These are phyloP conservation scores for Isurus oxyrinchus DNA, from an alignment of 2,113 vertebrate species.

Conservation along the genomic window DNA sequence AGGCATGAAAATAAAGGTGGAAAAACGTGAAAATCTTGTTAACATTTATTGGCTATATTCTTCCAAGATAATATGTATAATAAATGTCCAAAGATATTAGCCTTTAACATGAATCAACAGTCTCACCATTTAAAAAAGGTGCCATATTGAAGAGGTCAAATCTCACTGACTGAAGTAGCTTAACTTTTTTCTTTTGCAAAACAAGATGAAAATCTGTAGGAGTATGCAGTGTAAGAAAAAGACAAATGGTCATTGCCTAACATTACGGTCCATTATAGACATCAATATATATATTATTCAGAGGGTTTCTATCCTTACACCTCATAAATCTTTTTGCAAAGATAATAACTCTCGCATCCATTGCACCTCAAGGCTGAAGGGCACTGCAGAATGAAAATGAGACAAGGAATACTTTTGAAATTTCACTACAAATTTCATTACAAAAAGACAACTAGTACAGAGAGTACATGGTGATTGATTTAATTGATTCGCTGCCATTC, in stretches of 20 bases:
- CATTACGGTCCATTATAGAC: not conserved
- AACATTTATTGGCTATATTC: constrained; percentile 30
- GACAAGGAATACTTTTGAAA: not conserved
- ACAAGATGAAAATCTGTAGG: not conserved
- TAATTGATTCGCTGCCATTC: not conserved
- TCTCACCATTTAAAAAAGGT: constrained; percentile 19
- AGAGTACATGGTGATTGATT: not conserved
- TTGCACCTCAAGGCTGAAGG: not conserved
- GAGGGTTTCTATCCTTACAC: not conserved
- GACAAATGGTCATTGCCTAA: not conserved
- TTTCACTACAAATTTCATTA: not conserved
- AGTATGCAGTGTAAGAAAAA: not conserved
- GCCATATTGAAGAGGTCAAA: constrained; percentile 1
- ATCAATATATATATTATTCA: not conserved
- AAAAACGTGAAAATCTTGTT: not conserved
- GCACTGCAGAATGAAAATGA: constrained; percentile 16
- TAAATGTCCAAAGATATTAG: not conserved
- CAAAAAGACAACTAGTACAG: not conserved
- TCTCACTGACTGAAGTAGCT: constrained; percentile 18
- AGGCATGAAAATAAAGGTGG: not conserved
- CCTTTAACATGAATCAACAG: not conserved
- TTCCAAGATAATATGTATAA: constrained; percentile 30
- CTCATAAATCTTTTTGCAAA: constrained; percentile 19
- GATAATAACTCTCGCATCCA: not conserved
- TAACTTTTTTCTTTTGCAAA: constrained; percentile 12